Conservation (phyloP, 1,140 invertebrate species). For the Tetragonula clypearis region DNA sequence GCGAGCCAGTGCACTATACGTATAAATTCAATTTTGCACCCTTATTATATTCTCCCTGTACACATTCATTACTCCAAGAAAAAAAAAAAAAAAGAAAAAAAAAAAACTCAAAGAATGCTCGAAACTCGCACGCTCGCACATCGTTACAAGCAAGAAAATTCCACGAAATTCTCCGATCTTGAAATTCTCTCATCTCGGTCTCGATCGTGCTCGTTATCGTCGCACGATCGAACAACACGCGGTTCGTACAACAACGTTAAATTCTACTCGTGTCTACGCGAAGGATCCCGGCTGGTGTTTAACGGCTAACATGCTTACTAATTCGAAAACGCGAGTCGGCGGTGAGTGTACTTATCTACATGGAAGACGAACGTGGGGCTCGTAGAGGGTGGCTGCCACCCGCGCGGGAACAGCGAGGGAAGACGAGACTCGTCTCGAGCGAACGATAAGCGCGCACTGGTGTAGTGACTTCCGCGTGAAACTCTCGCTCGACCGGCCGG, state of each 20-base stretch:
- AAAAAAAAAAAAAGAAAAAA: background rate
- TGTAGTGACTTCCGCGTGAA: constrained; percentile 59
- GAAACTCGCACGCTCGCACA: background rate
- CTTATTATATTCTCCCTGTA: background rate
- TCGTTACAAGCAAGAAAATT: background rate
- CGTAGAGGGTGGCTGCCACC: constrained; percentile 11
- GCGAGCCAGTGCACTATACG: too few relatives aligned
- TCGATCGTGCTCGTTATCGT: background rate
- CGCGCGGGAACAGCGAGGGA: constrained; percentile 17
- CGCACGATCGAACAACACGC: background rate
- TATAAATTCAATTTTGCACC: background rate
- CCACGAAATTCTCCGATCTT: background rate
- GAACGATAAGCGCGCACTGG: constrained; percentile 59
- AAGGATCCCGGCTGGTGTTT: background rate
- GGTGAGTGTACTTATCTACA: constrained; percentile 61
- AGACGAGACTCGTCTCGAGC: constrained; percentile 51
- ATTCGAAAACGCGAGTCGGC: constrained; percentile 27
- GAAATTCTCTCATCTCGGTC: background rate
- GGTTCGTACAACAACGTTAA: background rate
- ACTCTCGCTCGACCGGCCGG: constrained; percentile 54
- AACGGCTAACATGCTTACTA: constrained; percentile 33
- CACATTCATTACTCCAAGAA: too few relatives aligned
- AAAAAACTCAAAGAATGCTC: background rate
- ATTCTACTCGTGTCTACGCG: background rate
- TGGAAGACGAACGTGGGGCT: constrained; percentile 66